Evolutionary conservation across 2,113 vertebrate species (phyloP).

Genomic region (Burhinus bistriatus): DNA sequence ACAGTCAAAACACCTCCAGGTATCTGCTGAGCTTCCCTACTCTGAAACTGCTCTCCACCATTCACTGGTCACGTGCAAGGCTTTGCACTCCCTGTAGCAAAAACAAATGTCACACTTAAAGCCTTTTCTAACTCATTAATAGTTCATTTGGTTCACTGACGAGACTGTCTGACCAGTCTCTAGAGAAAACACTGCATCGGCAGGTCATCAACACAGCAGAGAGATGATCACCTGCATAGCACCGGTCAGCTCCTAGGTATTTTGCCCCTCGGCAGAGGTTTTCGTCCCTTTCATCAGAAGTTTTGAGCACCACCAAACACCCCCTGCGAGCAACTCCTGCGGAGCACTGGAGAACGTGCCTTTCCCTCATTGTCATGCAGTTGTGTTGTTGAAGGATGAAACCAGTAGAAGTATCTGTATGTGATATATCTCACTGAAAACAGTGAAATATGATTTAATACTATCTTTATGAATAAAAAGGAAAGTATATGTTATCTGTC

Average conservation of each 20-base stretch:
- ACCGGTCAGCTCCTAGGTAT: accelerated
- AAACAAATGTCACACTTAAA: not conserved
- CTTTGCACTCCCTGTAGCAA: not conserved
- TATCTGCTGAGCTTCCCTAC: not conserved
- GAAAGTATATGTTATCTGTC: not conserved
- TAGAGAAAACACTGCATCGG: accelerated
- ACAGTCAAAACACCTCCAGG: not conserved
- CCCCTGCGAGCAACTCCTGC: accelerated
- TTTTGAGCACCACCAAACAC: not conserved
- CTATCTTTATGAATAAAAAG: not conserved
- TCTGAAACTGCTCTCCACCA: accelerated
- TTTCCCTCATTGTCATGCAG: not conserved
- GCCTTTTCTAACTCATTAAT: not conserved
- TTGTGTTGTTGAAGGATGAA: not conserved
- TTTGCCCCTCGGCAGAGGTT: not conserved
- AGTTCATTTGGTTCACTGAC: accelerated
- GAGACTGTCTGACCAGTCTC: not conserved
- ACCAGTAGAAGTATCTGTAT: not conserved
- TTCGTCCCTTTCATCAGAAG: not conserved
- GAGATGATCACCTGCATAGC: accelerated
- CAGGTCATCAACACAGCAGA: not conserved
- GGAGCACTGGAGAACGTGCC: not conserved
- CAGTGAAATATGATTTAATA: not conserved
- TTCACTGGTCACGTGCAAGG: accelerated
- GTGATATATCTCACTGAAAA: not conserved